Evolutionary conservation across 2,113 vertebrate species (phyloP), one percentile per base, ranked within the genome.

Genomic region (Coptodon bakossiorum): DNA sequence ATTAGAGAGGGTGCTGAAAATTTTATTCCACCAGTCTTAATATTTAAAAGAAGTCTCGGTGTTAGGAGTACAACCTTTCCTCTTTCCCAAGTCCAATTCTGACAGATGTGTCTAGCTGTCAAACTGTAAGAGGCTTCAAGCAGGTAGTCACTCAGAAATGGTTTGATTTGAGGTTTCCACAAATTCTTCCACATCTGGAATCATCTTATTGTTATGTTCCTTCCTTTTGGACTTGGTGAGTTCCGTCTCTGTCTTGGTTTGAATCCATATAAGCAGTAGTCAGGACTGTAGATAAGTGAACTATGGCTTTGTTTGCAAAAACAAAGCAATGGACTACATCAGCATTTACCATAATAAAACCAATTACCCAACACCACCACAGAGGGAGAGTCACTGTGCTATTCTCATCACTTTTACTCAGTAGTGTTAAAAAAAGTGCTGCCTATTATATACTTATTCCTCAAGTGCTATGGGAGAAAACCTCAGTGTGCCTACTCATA

Each of bases 341-440:
- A 94, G 94, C 94, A 57, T 92, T 94, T 93, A 85, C 90, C 82
- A 90, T 91, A 86, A 94, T 93, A 91, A 92, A 92, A 83, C 85
- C 90, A 93, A 73, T 92, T 91, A 86, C 82, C 86, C 85, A 48
- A 43, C 82, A 13, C 57, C 84, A 54, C 80, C 81, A 85, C 79
- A 43, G 76, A 91, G 40, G 13, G 61, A 90, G 56, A 89, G 86
- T 88, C 81, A 82, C 88, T 57, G 59, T 86, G 91, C 91, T 91
- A 86, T 48, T 90, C 87, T 94, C 88, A 89, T 92, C 92, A 87
- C 73, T 93, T 93, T 89, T 85, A 19, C 63, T 68, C 17, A 71
- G 80, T 57, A 56, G n/a, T 40, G 76, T 31, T 45, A 68, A 27
- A 82, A 80, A 80, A 80, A 31, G 19, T 36, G n/a, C 22, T 81